Evolutionary conservation across 2,888 invertebrate genomes (phyloP), one percentile per base, ranked within the genome.

Genomic region (Formica aserva): DNA sequence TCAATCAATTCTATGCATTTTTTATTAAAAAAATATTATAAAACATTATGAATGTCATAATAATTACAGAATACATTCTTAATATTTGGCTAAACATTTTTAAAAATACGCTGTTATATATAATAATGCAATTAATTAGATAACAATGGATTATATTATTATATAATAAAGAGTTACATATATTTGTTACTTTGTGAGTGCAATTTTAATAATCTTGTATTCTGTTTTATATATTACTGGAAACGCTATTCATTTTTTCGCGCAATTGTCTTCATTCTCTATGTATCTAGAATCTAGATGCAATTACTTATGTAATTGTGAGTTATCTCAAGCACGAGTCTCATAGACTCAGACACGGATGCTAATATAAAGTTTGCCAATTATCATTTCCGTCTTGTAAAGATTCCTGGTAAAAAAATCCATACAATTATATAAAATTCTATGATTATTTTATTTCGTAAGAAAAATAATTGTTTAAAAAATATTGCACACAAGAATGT

Each of bases 291-390:
- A 69, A 90, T 83, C 87, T 88, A 84, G 82, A 69, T 63, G 72
- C n/a, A 55, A 45, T 45, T 52, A 26, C 88, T 91, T 85, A 86
- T 83, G 85, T 84, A 92, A 89, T 91, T 87, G 75, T 74, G 86
- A 86, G 87, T 84, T 81, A 87, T 84, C 81, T 66, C 48, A 62
- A 63, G 83, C 83, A 82, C 60, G 75, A 85, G 82, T 88, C 82
- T 82, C 82, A 80, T 75, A 83, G 69, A n/a, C n/a, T 52, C 52
- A 52, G 18, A 48, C 18, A 48, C 18, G 18, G 74, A 80, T 75
- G 71, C 66, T 87, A 87, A 86, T 85, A 63, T 83, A 85, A 77
- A 84, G 76, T 83, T 76, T 74, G 78, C 69, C 63, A 83, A 85
- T 87, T 82, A 89, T 84, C 57, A 83, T 71, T 90, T 89, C 89